Evolutionary conservation across 2,797 vertebrate species (phyloP).

Genomic region (Macropus fuliginosus): DNA sequence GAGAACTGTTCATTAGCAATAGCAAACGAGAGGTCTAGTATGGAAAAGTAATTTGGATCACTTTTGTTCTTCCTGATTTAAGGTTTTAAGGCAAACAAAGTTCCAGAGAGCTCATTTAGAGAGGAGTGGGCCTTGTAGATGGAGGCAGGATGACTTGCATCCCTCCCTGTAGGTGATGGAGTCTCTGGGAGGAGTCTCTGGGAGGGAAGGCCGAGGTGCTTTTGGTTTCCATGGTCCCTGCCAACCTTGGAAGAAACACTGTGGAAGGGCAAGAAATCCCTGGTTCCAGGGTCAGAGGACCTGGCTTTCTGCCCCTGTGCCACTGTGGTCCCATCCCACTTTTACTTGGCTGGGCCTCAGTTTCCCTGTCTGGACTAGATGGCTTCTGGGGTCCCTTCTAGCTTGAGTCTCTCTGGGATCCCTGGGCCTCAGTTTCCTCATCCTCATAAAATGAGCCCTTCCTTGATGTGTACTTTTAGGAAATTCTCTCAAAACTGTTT

Average conservation of each 20-base stretch:
- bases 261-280: background rate
- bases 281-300: background rate
- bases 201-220: rapidly evolving
- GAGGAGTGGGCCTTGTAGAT: background rate
- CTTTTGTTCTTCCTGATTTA: conserved; percentile 61
- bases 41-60: conserved; percentile 75
- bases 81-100: conserved; percentile 8
- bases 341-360: background rate
- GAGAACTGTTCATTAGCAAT: conserved; percentile 61
- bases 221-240: background rate
- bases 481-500: background rate
- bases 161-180: background rate
- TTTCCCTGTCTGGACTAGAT: background rate
- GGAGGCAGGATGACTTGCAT: background rate
- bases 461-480: background rate
- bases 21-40: conserved; percentile 66
- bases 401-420: background rate
- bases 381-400: background rate
- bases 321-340: background rate
- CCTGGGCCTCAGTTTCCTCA: background rate
- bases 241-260: background rate
- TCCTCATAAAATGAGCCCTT: background rate
- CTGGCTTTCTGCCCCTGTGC: background rate
- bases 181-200: background rate
- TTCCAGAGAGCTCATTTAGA: conserved; percentile 5